These are phyloP conservation scores for Aphelinus atriplicis DNA, from an alignment of 1,140 invertebrate genomes.

Conservation along the genomic window DNA sequence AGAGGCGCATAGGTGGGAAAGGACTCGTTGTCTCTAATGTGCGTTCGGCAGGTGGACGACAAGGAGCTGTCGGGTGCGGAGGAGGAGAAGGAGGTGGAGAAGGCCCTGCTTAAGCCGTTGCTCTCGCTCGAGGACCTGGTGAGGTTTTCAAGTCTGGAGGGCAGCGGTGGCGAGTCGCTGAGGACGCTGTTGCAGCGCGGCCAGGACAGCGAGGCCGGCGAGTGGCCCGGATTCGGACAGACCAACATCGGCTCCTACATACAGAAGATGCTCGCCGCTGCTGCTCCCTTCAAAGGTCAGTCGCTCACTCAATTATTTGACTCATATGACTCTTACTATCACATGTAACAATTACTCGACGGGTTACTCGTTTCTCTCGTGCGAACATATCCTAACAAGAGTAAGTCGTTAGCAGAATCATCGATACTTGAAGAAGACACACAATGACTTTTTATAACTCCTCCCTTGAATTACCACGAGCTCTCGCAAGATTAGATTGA, in stretches of 20 bases:
- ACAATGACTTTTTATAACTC: no score
- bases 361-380: no score
- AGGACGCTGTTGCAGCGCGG: constrained; percentile 69
- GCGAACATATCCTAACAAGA: no score
- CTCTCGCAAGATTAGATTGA: no score
- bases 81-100: constrained; percentile 73
- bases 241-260: constrained; percentile 70
- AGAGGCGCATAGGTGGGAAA: no score
- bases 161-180: constrained; percentile 68
- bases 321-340: no score
- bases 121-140: constrained; percentile 72
- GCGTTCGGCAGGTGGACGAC: constrained; percentile 57
- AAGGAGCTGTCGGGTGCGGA: constrained; percentile 73
- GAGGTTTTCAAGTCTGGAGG: constrained; percentile 68
- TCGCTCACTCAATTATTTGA: no score
- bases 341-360: no score
- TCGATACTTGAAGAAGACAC: no score
- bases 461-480: no score
- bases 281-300: constrained; percentile 61
- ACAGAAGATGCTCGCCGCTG: constrained; percentile 65
- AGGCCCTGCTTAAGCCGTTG: constrained; percentile 68
- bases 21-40: no score
- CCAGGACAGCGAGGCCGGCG: constrained; percentile 63
- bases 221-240: constrained; percentile 67
- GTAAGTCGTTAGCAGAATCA: no score